A percentile compares a stretch with the other conserved stretches of the same genome.
phyloP scores from a whole-genome alignment of 2,888 invertebrate species.

The Tuberolachnus salignus region DNA sequence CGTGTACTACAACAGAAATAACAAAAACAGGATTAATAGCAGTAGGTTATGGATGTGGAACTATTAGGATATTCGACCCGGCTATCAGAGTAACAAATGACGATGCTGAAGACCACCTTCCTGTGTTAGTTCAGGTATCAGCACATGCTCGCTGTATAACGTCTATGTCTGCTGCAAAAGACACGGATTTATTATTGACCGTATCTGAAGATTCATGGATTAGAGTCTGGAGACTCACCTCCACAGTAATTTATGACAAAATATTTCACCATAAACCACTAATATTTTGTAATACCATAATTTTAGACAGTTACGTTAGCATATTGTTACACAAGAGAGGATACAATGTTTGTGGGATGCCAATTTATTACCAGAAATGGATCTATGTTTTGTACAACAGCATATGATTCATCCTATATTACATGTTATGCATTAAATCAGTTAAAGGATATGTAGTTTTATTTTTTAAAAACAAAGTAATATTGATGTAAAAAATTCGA shows the following conservation, averaged over 20 bases:
- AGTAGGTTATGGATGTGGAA: constrained; percentile 60
- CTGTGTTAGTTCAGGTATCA: constrained; percentile 59
- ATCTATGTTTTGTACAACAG: constrained; percentile 60
- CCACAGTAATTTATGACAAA: background rate
- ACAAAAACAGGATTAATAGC: constrained; percentile 59
- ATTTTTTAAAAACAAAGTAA: constrained; percentile 1
- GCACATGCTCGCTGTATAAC: constrained; percentile 61
- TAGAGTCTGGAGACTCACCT: constrained; percentile 60
- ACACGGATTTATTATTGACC: constrained; percentile 58
- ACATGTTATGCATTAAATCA: constrained; percentile 59
- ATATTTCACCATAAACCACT: background rate
- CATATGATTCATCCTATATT: constrained; percentile 60
- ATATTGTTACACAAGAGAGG: constrained; percentile 58
- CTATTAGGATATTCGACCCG: constrained; percentile 60
- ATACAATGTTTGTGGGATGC: constrained; percentile 61
- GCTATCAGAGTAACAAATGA: constrained; percentile 46
- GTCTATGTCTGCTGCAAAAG: constrained; percentile 60
- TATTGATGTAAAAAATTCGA: constrained; percentile 22
- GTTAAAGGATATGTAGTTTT: constrained; percentile 31
- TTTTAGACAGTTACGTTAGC: constrained; percentile 18
- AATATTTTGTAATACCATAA: background rate
- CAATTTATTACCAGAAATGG: constrained; percentile 60
- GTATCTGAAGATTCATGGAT: constrained; percentile 61
- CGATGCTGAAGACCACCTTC: constrained; percentile 37
- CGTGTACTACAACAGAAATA: constrained; percentile 55